Evolutionary conservation across 1,140 invertebrate genomes (phyloP).

Genomic region (Platyura marginata): DNA sequence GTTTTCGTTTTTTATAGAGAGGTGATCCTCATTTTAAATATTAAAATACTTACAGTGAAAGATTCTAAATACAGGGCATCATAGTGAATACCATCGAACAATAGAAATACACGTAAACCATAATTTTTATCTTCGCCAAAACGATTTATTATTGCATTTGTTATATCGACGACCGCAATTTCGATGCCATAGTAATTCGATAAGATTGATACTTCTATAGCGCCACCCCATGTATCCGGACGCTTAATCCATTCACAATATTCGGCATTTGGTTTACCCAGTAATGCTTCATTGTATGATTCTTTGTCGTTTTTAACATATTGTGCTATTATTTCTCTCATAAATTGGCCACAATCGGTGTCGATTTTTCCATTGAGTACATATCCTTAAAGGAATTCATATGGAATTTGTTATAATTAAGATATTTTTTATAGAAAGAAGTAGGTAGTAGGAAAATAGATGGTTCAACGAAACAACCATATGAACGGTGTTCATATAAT

Average conservation of each 20-base stretch:
- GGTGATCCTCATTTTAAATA: background rate
- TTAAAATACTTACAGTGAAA: conserved; percentile 27
- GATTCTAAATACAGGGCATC: conserved; percentile 81
- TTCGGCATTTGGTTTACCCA: conserved; percentile 67
- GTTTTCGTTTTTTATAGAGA: no score
- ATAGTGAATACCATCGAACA: conserved; percentile 95
- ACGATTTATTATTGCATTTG: conserved; percentile 74
- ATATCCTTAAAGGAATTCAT: conserved; percentile 25
- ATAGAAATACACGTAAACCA: conserved; percentile 62
- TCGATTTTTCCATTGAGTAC: conserved; percentile 58
- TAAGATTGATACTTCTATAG: conserved; percentile 83
- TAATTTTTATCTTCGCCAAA: conserved; percentile 90
- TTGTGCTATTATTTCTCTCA: conserved; percentile 74
- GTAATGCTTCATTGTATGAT: conserved; percentile 67
- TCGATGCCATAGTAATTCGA: conserved; percentile 75
- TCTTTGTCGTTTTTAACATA: conserved; percentile 56
- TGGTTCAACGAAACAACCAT: no score
- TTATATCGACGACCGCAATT: conserved; percentile 85
- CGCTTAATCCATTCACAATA: conserved; percentile 80
- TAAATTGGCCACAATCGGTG: conserved; percentile 42
- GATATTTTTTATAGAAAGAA: no score
- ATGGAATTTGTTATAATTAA: no score
- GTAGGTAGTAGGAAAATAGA: no score
- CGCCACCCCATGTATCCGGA: conserved; percentile 82
- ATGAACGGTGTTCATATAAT: no score